Evolutionary conservation across 2,797 vertebrate genomes (phyloP).

Genomic region (Cyclura pinguis): DNA sequence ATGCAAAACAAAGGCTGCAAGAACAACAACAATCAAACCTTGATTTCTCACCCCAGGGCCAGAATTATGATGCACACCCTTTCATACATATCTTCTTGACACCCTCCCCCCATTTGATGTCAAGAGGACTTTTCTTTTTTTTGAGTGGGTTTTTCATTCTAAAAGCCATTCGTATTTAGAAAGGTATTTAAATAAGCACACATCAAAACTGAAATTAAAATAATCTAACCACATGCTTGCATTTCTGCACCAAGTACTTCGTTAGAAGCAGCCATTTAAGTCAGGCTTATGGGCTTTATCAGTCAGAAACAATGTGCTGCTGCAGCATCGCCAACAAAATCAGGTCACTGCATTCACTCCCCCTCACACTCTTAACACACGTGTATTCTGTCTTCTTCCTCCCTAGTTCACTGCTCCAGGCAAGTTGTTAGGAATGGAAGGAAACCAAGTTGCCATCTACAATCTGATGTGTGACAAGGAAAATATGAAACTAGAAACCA

Average conservation of each 20-base stretch:
- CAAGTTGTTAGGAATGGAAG: slow-evolving; percentile 38
- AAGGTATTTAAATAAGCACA: slow-evolving; percentile 8
- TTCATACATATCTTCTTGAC: background rate
- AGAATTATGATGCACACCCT: background rate
- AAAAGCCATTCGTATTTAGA: background rate
- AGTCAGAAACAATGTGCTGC: slow-evolving; percentile 50
- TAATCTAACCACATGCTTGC: slow-evolving; percentile 37
- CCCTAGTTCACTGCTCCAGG: slow-evolving; percentile 50
- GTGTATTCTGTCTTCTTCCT: slow-evolving; percentile 17
- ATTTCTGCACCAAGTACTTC: slow-evolving; percentile 41
- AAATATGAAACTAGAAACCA: slow-evolving; percentile 35
- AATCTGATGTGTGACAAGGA: background rate
- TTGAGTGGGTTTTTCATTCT: background rate
- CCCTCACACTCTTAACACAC: background rate
- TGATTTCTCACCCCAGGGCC: background rate
- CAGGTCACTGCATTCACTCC: slow-evolving; percentile 63
- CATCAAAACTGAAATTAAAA: slow-evolving; percentile 20
- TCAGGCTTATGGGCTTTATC: slow-evolving; percentile 37
- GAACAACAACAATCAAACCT: background rate
- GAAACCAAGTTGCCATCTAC: slow-evolving; percentile 22
- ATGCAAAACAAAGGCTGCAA: too few relatives aligned
- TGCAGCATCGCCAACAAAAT: slow-evolving; percentile 71
- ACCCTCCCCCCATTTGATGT: background rate
- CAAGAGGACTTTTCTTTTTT: background rate
- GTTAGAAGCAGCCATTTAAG: slow-evolving; percentile 54